Percentiles rank a stretch among this genome's conserved stretches.
Evolutionary conservation across 2,888 invertebrate genomes (phyloP).

Genomic region (Drosophila formosana): DNA sequence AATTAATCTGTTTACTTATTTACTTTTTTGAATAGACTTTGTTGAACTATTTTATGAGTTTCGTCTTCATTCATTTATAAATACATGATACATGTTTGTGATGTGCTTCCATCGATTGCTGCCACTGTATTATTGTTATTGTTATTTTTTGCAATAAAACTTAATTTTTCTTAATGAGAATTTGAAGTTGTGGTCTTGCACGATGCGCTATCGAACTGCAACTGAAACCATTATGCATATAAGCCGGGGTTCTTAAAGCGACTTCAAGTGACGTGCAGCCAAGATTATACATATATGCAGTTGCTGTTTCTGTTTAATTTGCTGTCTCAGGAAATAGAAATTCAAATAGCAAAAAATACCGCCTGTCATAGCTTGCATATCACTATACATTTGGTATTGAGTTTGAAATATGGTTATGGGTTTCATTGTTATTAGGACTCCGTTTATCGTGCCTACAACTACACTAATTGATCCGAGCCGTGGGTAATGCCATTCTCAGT

Average conservation of each 20-base stretch:
- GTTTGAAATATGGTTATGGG: constrained; percentile 27
- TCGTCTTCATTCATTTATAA: neutral
- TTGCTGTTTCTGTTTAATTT: neutral
- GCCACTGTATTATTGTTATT: neutral
- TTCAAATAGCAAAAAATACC: constrained; percentile 1
- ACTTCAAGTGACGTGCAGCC: constrained; percentile 4
- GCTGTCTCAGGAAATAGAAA: constrained; percentile 8
- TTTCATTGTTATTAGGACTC: neutral
- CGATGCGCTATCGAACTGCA: constrained; percentile 8
- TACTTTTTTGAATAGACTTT: neutral
- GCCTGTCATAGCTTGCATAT: constrained; percentile 13
- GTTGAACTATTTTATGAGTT: neutral
- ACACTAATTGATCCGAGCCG: constrained; percentile 17
- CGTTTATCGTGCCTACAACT: constrained; percentile 20
- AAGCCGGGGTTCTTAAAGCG: constrained; percentile 26
- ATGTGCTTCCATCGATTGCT: neutral
- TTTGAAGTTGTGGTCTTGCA: constrained; percentile 1
- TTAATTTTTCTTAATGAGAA: neutral
- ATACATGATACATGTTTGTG: neutral
- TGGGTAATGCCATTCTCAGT: neutral
- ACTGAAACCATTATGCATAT: constrained; percentile 18
- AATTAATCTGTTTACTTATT: neutral
- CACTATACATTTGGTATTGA: constrained; percentile 21
- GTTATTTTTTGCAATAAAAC: neutral
- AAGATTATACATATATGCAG: neutral